These are phyloP conservation scores for Pantherophis vulpinus DNA, from an alignment of 2,797 vertebrate genomes.

Conservation along the genomic window DNA sequence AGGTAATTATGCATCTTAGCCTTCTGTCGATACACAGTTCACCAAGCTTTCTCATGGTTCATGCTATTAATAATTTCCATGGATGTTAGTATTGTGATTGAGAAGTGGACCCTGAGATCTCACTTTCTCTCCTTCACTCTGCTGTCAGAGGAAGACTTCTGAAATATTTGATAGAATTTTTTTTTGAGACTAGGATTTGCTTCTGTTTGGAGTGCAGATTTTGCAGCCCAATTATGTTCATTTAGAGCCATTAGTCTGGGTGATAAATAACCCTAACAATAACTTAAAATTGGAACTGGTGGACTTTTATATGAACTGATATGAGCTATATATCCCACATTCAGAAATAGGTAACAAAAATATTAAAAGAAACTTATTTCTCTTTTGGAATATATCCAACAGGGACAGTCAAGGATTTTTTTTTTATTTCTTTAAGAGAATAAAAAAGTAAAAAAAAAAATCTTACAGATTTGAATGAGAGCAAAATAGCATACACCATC, in stretches of 20 bases:
- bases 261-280: not conserved
- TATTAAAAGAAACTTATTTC: not conserved
- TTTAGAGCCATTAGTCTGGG: not conserved
- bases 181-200: not conserved
- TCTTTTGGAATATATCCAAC: not conserved
- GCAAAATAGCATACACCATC: not conserved
- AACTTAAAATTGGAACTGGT: not conserved
- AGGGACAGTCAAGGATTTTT: not conserved
- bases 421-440: not conserved
- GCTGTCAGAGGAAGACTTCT: not conserved
- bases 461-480: not conserved
- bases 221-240: not conserved
- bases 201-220: not conserved
- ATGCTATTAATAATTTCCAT: not conserved
- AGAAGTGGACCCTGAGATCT: not conserved
- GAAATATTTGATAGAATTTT: not conserved
- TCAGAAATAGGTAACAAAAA: not conserved
- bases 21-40: not conserved
- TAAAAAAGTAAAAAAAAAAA: not conserved
- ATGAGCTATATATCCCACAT: not conserved
- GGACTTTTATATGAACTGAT: not conserved
- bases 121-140: not conserved
- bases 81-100: not conserved
- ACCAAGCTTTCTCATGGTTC: not conserved
- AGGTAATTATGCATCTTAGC: not conserved